Evolutionary conservation across 2,888 invertebrate species (phyloP).

Genomic region (Nomada ruficornis): DNA sequence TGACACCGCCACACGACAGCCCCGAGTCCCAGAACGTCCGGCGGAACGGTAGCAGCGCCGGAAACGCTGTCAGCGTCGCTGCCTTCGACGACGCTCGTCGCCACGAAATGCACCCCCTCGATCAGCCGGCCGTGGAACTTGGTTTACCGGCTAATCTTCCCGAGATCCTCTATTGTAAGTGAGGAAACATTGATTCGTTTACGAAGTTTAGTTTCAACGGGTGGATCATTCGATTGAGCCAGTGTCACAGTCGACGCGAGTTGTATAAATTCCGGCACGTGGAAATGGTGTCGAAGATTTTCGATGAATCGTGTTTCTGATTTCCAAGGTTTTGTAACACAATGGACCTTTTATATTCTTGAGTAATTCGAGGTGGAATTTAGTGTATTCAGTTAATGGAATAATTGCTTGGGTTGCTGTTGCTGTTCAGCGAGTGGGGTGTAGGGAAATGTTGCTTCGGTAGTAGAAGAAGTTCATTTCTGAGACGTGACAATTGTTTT

Average conservation of each 20-base stretch:
- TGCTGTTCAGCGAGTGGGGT: no score
- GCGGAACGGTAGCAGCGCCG: constrained; percentile 46
- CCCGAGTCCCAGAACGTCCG: constrained; percentile 79
- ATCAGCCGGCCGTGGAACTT: constrained; percentile 77
- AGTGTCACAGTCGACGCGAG: neutral
- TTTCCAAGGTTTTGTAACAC: no score
- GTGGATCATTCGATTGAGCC: neutral
- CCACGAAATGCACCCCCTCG: constrained; percentile 76
- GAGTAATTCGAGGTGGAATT: no score
- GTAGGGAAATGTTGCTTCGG: no score
- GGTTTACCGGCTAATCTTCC: constrained; percentile 80
- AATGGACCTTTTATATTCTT: no score
- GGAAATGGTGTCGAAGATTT: neutral
- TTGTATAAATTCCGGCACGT: neutral
- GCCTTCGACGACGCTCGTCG: constrained; percentile 45
- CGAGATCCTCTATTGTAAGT: constrained; percentile 80
- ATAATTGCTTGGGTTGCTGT: no score
- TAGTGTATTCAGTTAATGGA: no score
- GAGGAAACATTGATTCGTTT: neutral
- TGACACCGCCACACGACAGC: constrained; percentile 83
- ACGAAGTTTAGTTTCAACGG: neutral
- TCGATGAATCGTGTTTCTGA: neutral
- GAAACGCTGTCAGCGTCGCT: constrained; percentile 50
- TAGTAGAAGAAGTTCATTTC: no score
- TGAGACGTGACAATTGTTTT: no score